phyloP scores from a whole-genome alignment of 1,140 invertebrate genomes.

The Calycopis cecrops region DNA sequence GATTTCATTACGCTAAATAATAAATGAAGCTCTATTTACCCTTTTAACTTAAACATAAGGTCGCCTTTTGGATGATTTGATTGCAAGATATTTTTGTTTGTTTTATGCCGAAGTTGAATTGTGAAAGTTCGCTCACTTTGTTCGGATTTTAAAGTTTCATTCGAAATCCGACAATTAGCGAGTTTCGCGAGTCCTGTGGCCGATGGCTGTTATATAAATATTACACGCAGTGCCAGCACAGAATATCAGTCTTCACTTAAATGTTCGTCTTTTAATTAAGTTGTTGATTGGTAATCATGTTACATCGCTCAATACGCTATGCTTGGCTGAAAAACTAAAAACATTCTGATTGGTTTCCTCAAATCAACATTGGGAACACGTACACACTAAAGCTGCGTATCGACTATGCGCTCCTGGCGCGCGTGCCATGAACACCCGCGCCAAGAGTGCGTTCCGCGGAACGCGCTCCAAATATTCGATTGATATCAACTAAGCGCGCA shows the following conservation, averaged over 20 bases:
- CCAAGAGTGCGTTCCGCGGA: no score
- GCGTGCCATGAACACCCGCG: no score
- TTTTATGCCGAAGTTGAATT: slow-evolving; percentile 65
- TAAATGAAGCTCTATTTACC: slow-evolving; percentile 14
- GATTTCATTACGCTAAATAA: slow-evolving; percentile 30
- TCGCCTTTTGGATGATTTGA: slow-evolving; percentile 24
- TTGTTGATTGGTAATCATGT: no score
- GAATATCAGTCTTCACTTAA: not conserved
- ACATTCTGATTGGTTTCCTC: no score
- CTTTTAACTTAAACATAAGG: slow-evolving; percentile 24
- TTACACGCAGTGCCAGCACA: not conserved
- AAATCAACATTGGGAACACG: no score
- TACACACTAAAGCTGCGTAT: no score
- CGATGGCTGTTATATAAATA: slow-evolving; percentile 1
- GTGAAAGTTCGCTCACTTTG: slow-evolving; percentile 54
- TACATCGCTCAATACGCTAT: no score
- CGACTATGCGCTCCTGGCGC: no score
- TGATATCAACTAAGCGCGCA: no score
- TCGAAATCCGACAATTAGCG: slow-evolving; percentile 35
- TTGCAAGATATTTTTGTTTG: slow-evolving; percentile 26
- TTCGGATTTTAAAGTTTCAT: slow-evolving; percentile 58
- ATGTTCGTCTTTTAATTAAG: no score
- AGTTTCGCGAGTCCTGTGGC: slow-evolving; percentile 4
- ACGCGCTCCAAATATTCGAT: no score
- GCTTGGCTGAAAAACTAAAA: no score